These are phyloP conservation scores for Forbesichthys agassizii DNA, from an alignment of 2,113 vertebrate species.

Conservation along the genomic window DNA sequence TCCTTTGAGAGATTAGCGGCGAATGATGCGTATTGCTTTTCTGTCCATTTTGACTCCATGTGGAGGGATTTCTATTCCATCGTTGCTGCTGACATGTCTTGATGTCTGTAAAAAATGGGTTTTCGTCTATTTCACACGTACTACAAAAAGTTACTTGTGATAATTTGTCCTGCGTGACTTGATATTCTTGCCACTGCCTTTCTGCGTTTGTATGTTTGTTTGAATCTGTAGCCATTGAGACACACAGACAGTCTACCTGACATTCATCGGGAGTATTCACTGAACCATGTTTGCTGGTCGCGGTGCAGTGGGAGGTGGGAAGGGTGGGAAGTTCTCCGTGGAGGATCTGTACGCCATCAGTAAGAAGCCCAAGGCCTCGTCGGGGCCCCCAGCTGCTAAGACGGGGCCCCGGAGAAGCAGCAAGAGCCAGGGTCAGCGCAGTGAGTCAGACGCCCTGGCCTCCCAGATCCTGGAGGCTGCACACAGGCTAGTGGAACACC, in stretches of 20 bases:
- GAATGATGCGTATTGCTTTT: conserved; percentile 63
- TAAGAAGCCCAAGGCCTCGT: conserved; percentile 77
- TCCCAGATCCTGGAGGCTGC: conserved; percentile 76
- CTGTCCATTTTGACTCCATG: neutral
- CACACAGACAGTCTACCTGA: conserved; percentile 30
- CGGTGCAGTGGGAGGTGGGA: conserved; percentile 67
- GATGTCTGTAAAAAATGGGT: conserved; percentile 45
- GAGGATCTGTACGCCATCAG: conserved; percentile 83
- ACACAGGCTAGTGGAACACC: conserved; percentile 69
- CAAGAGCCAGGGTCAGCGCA: conserved; percentile 55
- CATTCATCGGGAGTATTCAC: conserved; percentile 18
- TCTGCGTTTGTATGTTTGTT: conserved; percentile 26
- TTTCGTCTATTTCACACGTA: conserved; percentile 50
- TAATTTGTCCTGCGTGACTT: too few relatives aligned
- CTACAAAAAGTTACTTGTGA: conserved; percentile 29
- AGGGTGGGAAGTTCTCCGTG: conserved; percentile 79
- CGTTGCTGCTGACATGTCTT: conserved; percentile 43
- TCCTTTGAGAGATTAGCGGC: conserved; percentile 66
- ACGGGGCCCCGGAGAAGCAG: conserved; percentile 38
- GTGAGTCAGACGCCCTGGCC: conserved; percentile 69
- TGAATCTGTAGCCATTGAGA: conserved; percentile 26
- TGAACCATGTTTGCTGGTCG: conserved; percentile 76
- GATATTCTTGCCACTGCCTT: conserved; percentile 34
- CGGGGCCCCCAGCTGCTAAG: conserved; percentile 53
- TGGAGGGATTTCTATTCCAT: conserved; percentile 31